These are phyloP conservation scores for Galemys pyrenaicus DNA, from an alignment of 2,113 vertebrate species.

Conservation along the genomic window DNA sequence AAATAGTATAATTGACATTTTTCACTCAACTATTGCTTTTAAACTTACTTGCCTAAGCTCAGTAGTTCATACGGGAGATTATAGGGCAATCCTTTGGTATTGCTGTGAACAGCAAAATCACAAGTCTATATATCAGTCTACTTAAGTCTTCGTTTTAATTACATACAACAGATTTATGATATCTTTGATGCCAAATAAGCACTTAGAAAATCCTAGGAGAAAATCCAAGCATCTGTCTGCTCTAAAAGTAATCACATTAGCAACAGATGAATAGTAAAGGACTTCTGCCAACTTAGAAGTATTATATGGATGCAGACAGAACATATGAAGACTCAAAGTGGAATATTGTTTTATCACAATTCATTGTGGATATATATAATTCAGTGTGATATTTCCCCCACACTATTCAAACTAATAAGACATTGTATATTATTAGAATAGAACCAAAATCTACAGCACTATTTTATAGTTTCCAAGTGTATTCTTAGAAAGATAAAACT, in stretches of 20 bases:
- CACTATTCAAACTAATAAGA: neutral
- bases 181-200: neutral
- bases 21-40: neutral
- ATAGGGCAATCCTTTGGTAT: neutral
- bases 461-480: neutral
- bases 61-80: neutral
- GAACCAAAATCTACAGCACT: neutral
- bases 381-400: neutral
- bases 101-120: neutral
- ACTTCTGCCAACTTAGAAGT: neutral
- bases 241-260: slow-evolving; percentile 44
- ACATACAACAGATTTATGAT: slow-evolving; percentile 36
- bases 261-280: neutral
- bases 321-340: neutral
- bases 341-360: neutral
- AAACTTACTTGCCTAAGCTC: neutral
- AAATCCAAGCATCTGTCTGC: slow-evolving; percentile 35
- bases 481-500: neutral
- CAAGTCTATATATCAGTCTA: neutral
- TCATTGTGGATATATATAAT: neutral
- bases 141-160: slow-evolving; percentile 57
- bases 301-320: neutral
- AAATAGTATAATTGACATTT: neutral
- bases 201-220: slow-evolving; percentile 2
- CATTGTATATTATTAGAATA: neutral